Percentiles rank a stretch among this genome's conserved stretches.
phyloP scores from a whole-genome alignment of 1,140 invertebrate genomes.

The Aporrectodea caliginosa region DNA sequence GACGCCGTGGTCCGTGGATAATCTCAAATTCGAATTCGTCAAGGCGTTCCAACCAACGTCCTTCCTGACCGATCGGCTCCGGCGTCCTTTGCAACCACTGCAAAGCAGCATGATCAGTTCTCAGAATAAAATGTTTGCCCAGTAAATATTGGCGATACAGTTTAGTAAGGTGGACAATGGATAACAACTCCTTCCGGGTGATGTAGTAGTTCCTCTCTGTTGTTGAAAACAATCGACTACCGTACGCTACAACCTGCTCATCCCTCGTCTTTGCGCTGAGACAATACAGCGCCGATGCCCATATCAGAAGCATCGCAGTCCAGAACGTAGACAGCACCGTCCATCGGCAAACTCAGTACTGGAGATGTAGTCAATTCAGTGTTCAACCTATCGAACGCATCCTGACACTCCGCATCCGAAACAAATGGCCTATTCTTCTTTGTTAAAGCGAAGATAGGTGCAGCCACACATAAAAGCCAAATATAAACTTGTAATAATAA shows the following conservation, averaged over 20 bases:
- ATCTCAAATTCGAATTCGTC: slow-evolving; percentile 40
- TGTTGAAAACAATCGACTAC: slow-evolving; percentile 32
- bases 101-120: slow-evolving; percentile 39
- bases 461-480: slow-evolving; percentile 25
- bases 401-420: too few species aligned
- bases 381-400: too few species aligned
- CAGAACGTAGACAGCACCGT: slow-evolving; percentile 34
- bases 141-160: too few species aligned
- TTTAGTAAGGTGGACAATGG: slow-evolving; percentile 39
- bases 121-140: slow-evolving; percentile 38
- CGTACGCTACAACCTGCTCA: slow-evolving; percentile 38
- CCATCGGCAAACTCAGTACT: slow-evolving; percentile 35
- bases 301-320: slow-evolving; percentile 38
- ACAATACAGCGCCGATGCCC: slow-evolving; percentile 41
- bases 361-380: slow-evolving; percentile 31
- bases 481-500: slow-evolving; percentile 31
- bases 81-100: too few species aligned
- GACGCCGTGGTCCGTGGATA: slow-evolving; percentile 33
- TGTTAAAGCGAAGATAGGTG: slow-evolving; percentile 34
- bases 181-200: too few species aligned
- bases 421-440: slow-evolving; percentile 28
- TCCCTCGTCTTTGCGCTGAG: slow-evolving; percentile 38
- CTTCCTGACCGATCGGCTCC: too few species aligned
- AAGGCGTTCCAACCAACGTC: slow-evolving; percentile 39
- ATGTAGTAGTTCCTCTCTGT: slow-evolving; percentile 40